A percentile compares a stretch with the other conserved stretches of the same genome.
phyloP scores from a whole-genome alignment of 23 tunicate species.

The Ciona savignyi region DNA sequence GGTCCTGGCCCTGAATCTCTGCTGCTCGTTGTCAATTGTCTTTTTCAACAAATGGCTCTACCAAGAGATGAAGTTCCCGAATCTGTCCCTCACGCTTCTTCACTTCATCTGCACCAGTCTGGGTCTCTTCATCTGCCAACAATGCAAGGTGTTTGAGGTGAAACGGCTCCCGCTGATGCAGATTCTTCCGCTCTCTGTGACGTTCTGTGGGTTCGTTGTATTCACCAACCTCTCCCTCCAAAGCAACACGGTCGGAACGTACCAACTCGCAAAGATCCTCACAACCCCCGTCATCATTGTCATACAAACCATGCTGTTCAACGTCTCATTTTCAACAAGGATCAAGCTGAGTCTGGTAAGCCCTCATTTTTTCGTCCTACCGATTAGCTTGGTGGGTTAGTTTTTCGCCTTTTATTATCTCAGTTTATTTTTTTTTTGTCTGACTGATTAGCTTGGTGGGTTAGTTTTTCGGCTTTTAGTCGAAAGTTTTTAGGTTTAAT shows the following conservation, averaged over 20 bases:
- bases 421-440: too few species aligned
- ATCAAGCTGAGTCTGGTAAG: constrained; percentile 83
- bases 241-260: constrained; percentile 90
- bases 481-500: too few species aligned
- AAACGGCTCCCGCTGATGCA: constrained; percentile 31
- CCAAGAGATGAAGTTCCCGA: constrained; percentile 56
- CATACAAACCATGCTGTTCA: constrained; percentile 52
- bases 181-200: constrained; percentile 55
- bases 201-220: constrained; percentile 94
- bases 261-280: constrained; percentile 82
- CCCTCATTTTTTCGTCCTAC: too few species aligned
- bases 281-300: constrained; percentile 82
- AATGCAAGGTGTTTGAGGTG: constrained; percentile 41
- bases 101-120: constrained; percentile 77
- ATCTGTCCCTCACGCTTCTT: constrained; percentile 73
- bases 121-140: constrained; percentile 62
- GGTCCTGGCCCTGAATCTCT: constrained; percentile 57
- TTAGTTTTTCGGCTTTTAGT: too few species aligned
- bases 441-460: too few species aligned
- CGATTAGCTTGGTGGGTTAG: too few species aligned
- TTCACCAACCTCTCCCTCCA: constrained; percentile 86
- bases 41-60: constrained; percentile 95
- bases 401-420: too few species aligned
- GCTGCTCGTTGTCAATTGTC: constrained; percentile 80
- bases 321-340: constrained; percentile 19